A percentile compares a stretch with the other conserved stretches of the same genome.
These are phyloP conservation scores for Dolichoris vasculosae DNA, from an alignment of 1,140 invertebrate species.

Conservation along the genomic window DNA sequence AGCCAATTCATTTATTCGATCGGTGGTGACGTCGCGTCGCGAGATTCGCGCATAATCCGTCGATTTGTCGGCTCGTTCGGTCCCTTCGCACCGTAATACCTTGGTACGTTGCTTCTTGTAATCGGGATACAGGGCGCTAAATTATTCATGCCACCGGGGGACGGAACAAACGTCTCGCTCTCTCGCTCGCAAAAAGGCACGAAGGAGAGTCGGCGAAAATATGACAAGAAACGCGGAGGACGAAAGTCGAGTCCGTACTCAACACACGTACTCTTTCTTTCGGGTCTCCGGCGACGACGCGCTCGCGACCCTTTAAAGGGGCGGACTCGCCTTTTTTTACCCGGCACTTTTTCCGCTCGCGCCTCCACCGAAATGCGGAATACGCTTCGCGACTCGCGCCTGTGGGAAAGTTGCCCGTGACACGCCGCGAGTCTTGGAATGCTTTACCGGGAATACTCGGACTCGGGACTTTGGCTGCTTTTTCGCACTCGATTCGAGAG, in stretches of 20 bases:
- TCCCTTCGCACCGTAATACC: background rate
- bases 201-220: background rate
- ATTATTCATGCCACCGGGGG: conserved; percentile 25
- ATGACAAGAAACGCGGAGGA: background rate
- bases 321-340: background rate
- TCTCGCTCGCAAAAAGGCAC: background rate
- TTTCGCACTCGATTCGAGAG: background rate
- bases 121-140: conserved; percentile 5
- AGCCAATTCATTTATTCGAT: background rate
- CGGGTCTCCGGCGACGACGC: background rate
- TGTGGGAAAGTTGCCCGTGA: conserved; percentile 9
- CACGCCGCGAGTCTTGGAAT: background rate
- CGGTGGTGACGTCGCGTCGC: background rate
- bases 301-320: conserved; percentile 19
- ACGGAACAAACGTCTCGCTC: conserved; percentile 10
- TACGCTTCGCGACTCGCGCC: background rate
- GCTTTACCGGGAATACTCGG: background rate
- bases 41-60: background rate
- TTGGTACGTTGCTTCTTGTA: background rate
- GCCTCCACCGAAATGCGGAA: conserved; percentile 22
- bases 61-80: background rate
- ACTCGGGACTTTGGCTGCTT: background rate
- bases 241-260: background rate
- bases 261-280: conserved; percentile 18
- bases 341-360: conserved; percentile 10